Conservation (phyloP, 2,888 invertebrate species). For the Ischnura elegans region DNA sequence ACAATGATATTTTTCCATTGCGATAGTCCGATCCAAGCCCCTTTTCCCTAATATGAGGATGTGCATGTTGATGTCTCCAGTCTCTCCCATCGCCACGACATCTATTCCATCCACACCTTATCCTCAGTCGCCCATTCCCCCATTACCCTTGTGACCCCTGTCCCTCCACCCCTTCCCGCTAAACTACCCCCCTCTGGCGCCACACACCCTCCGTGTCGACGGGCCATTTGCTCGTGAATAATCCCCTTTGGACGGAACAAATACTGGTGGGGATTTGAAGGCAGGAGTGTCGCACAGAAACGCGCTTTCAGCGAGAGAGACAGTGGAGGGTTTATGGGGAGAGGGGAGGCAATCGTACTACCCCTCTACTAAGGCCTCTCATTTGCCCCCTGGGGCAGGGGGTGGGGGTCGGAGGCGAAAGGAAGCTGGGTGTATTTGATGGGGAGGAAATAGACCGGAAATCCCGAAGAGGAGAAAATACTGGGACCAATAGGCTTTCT, state of each 20-base stretch:
- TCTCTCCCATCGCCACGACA: background rate
- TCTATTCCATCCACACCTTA: background rate
- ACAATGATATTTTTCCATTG: background rate
- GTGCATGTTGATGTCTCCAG: no score
- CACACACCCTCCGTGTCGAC: background rate
- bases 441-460: no score
- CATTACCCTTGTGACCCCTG: background rate
- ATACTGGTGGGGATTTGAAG: conserved; percentile 31
- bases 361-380: no score
- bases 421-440: no score
- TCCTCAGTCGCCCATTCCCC: background rate
- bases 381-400: no score
- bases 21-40: background rate
- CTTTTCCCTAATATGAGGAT: no score
- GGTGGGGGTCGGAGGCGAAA: no score
- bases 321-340: background rate
- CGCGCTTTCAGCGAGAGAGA: background rate
- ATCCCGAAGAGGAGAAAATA: no score
- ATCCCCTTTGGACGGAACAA: conserved; percentile 31
- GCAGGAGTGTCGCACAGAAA: background rate
- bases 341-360: background rate
- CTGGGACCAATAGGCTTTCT: no score
- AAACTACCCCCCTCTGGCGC: background rate
- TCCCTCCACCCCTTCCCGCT: background rate
- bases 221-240: conserved; percentile 38